Evolutionary conservation across 2,797 vertebrate genomes (phyloP), one percentile per base, ranked within the genome.

Genomic region (Novumbra hubbsi): DNA sequence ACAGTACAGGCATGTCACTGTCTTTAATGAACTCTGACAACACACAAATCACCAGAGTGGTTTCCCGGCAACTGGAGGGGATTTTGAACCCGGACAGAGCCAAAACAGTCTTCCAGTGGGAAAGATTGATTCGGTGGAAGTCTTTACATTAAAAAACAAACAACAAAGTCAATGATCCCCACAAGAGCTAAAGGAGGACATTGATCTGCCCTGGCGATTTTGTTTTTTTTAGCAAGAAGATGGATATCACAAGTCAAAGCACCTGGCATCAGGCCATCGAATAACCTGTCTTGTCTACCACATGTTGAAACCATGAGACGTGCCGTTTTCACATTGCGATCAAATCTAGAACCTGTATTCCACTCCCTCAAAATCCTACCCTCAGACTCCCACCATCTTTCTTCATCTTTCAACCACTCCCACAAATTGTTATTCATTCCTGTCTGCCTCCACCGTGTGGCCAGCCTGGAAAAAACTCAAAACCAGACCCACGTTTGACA

Each of bases 1-100:
- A 68, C 72, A 68, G 69, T 70, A 62, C 65, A 73, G 77, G 68
- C 69, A 64, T 86, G 83, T 85, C 88, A 81, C 81, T 65, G 78
- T 88, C 86, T 87, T 67, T 88, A 86, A 89, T 82, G 78, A 78
- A 76, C 80, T 79, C 75, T 88, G 87, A 87, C 86, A 88, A 86
- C 83, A 89, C 85, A 90, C 88, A 89, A 82, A 88, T 90, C 86
- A 90, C 84, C 84, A 74, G 70, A 85, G 75, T 83, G 84, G 90
- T 92, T 89, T 89, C 89, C 87, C 86, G 72, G 89, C 90, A 90
- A 91, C 89, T 83, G 75, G 82, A 81, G 34, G 80, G 81, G 81
- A 79, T 77, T 82, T 80, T 85, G 81, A 85, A 84, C 76, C 60
- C 80, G 32, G 83, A 79, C 73, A 74, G 76, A 88, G 80, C 87